Base-by-base conservation (phyloP, 2,113 vertebrate species). In the Gopherus flavomarginatus region DNA sequence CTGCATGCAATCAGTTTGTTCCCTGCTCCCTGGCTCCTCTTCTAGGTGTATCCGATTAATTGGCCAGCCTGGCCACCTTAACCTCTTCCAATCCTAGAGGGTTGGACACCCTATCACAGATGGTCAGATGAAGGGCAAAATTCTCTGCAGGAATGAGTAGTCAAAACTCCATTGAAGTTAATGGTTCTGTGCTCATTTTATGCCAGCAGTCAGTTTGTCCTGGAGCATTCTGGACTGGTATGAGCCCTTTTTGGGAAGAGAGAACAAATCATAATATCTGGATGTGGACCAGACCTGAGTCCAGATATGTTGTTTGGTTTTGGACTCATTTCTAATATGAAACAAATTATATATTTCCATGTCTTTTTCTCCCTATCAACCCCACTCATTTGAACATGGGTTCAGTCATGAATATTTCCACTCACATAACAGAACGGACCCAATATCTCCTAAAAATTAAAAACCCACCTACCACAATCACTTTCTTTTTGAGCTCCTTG, bases 401-500 rank as follows among this genome's bases (percentile, higher is more conserved):
- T 22, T 42, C 78, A 52, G 49, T 84, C 65, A 53, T 44, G 72
- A 52, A 17, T 29, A 11, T 14, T 8, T 35, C 4, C 44, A 38
- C 69, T 90, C 5, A 29, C 24, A 50, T 57, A 53, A 62, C 84
- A 81, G 27, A n/a, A 1, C 10, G 47, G 19, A 11, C 16, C 19
- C 49, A 53, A 4, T 14, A 75, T 85, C 81, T 52, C 27, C 50
- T 90, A 79, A 78, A 78, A 78, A 78, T 35, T 16, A 87, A 81
- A 88, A 92, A 10, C 78, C 27, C 93, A 83, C 38, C 75, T 87
- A 83, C 29, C 11, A 49, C 80, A 92, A 79, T 85, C 87, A 65
- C 77, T 97, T 90, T 88, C 52, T 93, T 86, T 85, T 59, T 87
- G 84, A 91, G 52, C 62, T 49, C 92, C 87, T 85, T 85, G 16